Base-by-base conservation (phyloP, 2,888 invertebrate genomes). In the Euplagia quadripunctaria region DNA sequence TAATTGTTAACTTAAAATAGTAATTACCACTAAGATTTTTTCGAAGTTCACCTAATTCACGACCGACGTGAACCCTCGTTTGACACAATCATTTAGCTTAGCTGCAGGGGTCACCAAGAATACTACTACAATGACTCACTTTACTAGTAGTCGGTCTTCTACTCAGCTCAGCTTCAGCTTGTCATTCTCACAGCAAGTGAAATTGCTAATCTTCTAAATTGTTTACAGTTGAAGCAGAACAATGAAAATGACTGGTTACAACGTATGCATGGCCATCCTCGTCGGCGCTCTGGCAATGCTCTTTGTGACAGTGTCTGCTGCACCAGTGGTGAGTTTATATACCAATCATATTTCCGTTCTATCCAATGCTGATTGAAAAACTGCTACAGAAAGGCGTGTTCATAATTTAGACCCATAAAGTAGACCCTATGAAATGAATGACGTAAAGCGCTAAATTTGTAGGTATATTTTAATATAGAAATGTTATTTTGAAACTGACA, bases 251-350 rank as follows among this genome's bases (percentile, higher is more conserved):
- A 79, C 84, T 64, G 83, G 88, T 51, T 89, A 86, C 88, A 89
- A 85, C 84, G 85, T 87, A 72, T 88, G 83, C 75, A 76, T 91
- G 75, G 87, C 90, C 72, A 83, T 92, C 71, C 80, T 91, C 66
- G 80, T 91, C 71, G 90, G 91, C 76, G 84, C 88, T 8, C 84
- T 93, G 71, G 87, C 89, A 9, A 75, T 94, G 51, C 88, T 94
- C 70, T 81, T 92, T 67, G 83, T 90, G 75, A 84, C 93, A 61
- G 88, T 87, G 5, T 80, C 86, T 51, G 89, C 93, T 51, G 91
- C 93, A 61, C 94, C 94, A 6, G 87, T 94, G 92, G 95, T 95
- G 89, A 90, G 84, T 68, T 64, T 49, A 20, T 1, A 1, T 46
- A 20, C 11, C n/a, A n/a, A 9, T 55, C 7, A 55, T 9, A 55